Conservation (phyloP, 2,113 vertebrate species). For the Craseonycteris thonglongyai region DNA sequence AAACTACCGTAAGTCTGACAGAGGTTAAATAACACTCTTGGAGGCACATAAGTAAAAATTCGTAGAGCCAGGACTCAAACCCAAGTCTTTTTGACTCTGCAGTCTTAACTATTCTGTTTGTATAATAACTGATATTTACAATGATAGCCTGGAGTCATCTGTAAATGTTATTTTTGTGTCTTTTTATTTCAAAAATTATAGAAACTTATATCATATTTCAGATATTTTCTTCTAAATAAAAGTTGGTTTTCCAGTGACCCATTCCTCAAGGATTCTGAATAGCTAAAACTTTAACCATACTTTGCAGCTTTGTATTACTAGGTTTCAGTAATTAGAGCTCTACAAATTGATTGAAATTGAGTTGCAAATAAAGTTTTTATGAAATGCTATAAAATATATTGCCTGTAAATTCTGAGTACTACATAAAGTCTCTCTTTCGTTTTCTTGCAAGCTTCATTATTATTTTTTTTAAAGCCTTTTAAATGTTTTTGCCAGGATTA, state of each 20-base stretch:
- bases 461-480: neutral
- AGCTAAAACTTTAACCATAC: neutral
- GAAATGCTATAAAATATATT: constrained; percentile 38
- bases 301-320: constrained; percentile 25
- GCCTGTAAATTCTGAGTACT: constrained; percentile 45
- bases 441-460: constrained; percentile 10
- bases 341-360: constrained; percentile 31
- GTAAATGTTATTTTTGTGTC: neutral
- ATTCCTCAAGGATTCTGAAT: neutral
- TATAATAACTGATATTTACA: neutral
- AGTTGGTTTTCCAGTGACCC: neutral
- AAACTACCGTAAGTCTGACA: neutral
- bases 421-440: constrained; percentile 40
- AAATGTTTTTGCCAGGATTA: constrained; percentile 29
- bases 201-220: neutral
- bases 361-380: constrained; percentile 50
- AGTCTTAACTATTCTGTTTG: neutral
- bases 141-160: neutral
- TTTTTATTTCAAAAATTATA: constrained; percentile 20
- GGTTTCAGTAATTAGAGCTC: constrained; percentile 3
- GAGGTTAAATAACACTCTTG: neutral
- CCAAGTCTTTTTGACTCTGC: neutral
- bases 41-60: neutral
- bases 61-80: neutral
- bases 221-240: constrained; percentile 1